Evolutionary conservation across 2,113 vertebrate genomes (phyloP).

Genomic region (human): DNA sequence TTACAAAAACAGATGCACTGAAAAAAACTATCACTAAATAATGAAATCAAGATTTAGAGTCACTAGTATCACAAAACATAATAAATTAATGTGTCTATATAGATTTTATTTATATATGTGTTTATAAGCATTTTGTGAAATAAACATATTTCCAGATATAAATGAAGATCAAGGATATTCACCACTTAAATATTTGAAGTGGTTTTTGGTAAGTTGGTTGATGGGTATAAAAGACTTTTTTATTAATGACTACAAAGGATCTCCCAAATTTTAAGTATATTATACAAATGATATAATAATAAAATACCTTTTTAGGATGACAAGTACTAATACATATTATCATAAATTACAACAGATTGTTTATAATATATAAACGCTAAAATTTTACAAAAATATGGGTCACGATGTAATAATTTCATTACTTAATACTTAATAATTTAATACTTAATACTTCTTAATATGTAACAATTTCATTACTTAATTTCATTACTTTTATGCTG

Average conservation of each 20-base stretch:
- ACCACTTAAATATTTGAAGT: conserved; percentile 22
- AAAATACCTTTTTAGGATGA: conserved; percentile 39
- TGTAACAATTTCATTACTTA: conserved; percentile 34
- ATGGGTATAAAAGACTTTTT: conserved; percentile 6
- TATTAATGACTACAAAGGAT: conserved; percentile 10
- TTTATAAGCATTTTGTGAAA: background rate
- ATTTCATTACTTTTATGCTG: conserved; percentile 44
- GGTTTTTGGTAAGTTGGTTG: background rate
- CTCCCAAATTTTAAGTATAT: conserved; percentile 21
- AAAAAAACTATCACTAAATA: conserved; percentile 36
- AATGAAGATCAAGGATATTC: conserved; percentile 33
- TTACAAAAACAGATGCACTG: background rate
- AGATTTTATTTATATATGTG: background rate
- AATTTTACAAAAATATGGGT: background rate
- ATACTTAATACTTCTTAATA: no score
- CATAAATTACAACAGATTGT: conserved; percentile 6
- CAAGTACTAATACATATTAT: background rate
- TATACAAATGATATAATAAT: conserved; percentile 53
- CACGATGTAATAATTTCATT: conserved; percentile 20
- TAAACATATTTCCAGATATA: conserved; percentile 46
- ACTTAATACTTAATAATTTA: background rate
- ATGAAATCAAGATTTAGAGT: conserved; percentile 39
- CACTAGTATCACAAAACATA: conserved; percentile 28
- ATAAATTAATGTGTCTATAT: background rate
- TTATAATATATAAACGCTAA: background rate